Evolutionary conservation across 2,797 vertebrate genomes (phyloP), one percentile per base, ranked within the genome.

Genomic region (Danionella dracula): DNA sequence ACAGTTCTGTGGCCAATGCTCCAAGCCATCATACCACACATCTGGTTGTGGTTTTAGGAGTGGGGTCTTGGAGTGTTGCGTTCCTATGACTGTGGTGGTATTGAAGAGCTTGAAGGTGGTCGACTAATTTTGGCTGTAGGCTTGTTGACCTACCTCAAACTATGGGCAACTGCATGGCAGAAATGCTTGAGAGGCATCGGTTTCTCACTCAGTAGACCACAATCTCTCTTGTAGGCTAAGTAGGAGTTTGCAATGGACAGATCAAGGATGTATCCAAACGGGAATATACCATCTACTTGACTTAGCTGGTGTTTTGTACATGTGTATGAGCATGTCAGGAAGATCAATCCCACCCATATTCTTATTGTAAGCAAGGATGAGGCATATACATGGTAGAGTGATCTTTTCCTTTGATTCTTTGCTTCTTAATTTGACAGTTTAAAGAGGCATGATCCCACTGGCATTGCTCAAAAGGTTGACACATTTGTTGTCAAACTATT

Each of bases 281-380:
- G 70, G 65, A 34, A 68, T 11, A 19, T 75, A 72, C 66, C 56
- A 76, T 68, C 50, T 0, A 15, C 50, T 38, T 63, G 74, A 40
- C 17, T 69, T 76, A 21, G 40, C 71, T 23, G 70, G 70, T 56
- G 70, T 79, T 65, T 80, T 81, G 35, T 79, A 74, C 34, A 76
- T 10, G 49, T 78, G 71, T 1, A 70, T 50, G 31, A 77, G 27
- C 65, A 76, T 76, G 65, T 75, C 55, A 49, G 70, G 81, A 9
- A 77, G 51, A 75, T 74, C 62, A 45, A 65, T 66, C 2, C 73
- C 70, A 51, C 66, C 42, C 59, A 75, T 73, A 59, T 79, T 56
- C 55, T 74, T 1, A 73, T 63, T 76, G 68, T 76, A 77, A 59
- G 67, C 68, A 56, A 31, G 35, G 7, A 79, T 73, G 19, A 80